Conservation (phyloP, 2,797 vertebrate species). For the Columba guinea region DNA sequence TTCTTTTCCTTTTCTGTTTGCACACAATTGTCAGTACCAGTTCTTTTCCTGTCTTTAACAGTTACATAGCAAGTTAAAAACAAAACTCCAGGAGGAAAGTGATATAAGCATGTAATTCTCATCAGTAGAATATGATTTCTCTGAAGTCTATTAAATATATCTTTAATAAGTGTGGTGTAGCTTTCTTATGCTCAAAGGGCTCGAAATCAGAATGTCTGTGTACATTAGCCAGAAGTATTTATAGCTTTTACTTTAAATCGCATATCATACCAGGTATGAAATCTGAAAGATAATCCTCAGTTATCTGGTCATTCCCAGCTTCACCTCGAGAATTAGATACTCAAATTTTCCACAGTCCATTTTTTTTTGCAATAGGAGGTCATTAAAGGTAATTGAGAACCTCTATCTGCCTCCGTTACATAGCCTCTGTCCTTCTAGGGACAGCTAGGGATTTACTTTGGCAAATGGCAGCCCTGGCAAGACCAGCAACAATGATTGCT, state of each 20-base stretch:
- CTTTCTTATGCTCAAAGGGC: conserved; percentile 20
- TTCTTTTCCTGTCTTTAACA: background rate
- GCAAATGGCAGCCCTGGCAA: background rate
- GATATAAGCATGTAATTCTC: background rate
- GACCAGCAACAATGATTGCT: background rate
- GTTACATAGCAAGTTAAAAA: background rate
- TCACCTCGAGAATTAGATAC: background rate
- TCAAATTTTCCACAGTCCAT: background rate
- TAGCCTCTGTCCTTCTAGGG: background rate
- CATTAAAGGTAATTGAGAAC: background rate
- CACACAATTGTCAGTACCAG: background rate
- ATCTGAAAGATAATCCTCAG: background rate
- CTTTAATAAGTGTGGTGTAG: background rate
- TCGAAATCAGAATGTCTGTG: background rate
- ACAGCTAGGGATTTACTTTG: background rate
- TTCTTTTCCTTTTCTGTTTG: background rate
- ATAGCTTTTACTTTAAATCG: conserved; percentile 43
- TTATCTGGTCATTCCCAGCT: background rate
- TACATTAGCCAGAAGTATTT: background rate
- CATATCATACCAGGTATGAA: background rate
- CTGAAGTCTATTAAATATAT: background rate
- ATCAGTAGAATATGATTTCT: background rate
- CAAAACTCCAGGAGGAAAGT: background rate
- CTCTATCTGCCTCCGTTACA: background rate
- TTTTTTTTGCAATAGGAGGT: background rate